Base-by-base conservation (phyloP, 2,113 vertebrate genomes). In the Rhizomys pruinosus region DNA sequence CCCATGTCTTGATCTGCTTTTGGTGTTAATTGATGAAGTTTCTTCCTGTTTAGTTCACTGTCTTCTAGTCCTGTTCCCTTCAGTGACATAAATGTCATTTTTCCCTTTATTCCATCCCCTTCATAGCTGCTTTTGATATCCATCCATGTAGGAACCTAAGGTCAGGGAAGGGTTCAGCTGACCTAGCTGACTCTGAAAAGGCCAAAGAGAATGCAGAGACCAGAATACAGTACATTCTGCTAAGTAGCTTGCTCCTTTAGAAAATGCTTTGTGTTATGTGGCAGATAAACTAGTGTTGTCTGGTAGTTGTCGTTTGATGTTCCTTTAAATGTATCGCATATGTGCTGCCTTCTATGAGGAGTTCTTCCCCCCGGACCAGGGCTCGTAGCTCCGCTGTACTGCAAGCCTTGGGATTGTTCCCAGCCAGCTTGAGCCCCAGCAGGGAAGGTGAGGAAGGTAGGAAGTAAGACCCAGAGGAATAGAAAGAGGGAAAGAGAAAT, bases 41-140 rank as follows among this genome's bases (percentile, higher is more conserved):
- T 79, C 71, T 73, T 93, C 66, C 52, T 72, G 25, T 80, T 86
- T 52, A 16, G 20, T 92, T 92, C 90, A 71, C 79, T 92, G 34
- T 68, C 20, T 95, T 95, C 55, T 42, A 44, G 68, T 57, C 19
- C 44, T 80, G 63, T 44, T 44, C 22, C 61, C n/a, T 89, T 94
- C 61, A 69, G 80, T 73, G 82, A 73, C 29, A 55, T 77, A 89
- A 93, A 84, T 81, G 68, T 69, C 80, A 95, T 34, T 34, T 39
- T 93, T 73, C n/a, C 69, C 76, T 91, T 84, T 1, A 0, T 55
- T 25, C 23, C 29, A 29, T 32, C 25, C 34, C 29, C 19, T 87
- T 57, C 47, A 39, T 71, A 91, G 66, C 84, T 89, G 93, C 84
- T 92, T 77, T 94, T 76, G 80, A 77, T 81, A 81, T 68, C n/a